phyloP scores from a whole-genome alignment of 35 echinoderm and acorn worm species.

The Lytechinus variegatus region DNA sequence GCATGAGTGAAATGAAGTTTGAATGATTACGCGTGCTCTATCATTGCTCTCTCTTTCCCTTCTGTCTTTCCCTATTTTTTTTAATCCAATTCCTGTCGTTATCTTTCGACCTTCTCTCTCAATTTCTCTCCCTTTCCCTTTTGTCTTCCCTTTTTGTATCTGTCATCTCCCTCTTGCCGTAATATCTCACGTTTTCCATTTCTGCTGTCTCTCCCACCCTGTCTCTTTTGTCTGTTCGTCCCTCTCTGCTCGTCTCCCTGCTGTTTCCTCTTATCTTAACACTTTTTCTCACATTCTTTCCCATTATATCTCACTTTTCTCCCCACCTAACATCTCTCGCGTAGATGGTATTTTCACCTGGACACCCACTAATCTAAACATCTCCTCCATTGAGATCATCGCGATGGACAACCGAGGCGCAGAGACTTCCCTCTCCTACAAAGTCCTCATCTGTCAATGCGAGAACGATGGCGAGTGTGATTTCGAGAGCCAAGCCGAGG shows the following conservation, averaged over 20 bases:
- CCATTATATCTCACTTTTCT: neutral
- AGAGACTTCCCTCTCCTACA: neutral
- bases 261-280: too few relatives aligned
- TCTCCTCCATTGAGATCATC: neutral
- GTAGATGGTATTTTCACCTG: neutral
- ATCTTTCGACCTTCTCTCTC: neutral
- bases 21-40: too few relatives aligned
- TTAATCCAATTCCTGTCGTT: too few relatives aligned
- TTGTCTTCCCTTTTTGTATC: too few relatives aligned
- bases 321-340: neutral
- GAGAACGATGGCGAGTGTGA: neutral
- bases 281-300: neutral
- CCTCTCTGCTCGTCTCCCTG: neutral
- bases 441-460: neutral
- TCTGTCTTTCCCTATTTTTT: too few relatives aligned
- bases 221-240: neutral
- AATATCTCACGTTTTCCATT: too few relatives aligned
- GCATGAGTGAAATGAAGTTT: too few relatives aligned
- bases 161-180: too few relatives aligned
- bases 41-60: too few relatives aligned
- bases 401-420: neutral
- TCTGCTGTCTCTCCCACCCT: neutral
- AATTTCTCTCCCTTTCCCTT: neutral
- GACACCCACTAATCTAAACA: neutral
- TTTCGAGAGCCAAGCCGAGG: neutral